A percentile compares a stretch with the other conserved stretches of the same genome.
Conservation (phyloP, 1,140 invertebrate species). For the Scaptomyza graminum region DNA sequence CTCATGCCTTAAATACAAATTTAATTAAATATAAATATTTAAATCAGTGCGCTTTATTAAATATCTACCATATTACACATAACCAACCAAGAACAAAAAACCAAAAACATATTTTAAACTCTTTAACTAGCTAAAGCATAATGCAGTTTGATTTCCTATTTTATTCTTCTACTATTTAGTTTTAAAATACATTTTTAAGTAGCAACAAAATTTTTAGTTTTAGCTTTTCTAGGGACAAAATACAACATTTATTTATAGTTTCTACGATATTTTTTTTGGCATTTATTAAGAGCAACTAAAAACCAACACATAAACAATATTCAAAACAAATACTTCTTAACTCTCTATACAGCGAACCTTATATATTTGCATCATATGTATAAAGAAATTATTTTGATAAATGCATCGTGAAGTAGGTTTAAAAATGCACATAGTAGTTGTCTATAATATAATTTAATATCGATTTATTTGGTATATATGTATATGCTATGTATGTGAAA, state of each 20-base stretch:
- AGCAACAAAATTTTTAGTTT: slow-evolving; percentile 35
- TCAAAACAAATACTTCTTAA: slow-evolving; percentile 32
- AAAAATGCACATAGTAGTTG: slow-evolving; percentile 4
- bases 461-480: not conserved
- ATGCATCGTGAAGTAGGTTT: slow-evolving; percentile 15
- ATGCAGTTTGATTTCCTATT: slow-evolving; percentile 61
- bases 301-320: slow-evolving; percentile 66
- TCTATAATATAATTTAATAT: slow-evolving; percentile 6
- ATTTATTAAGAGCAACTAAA: slow-evolving; percentile 73
- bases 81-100: slow-evolving; percentile 33
- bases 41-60: slow-evolving; percentile 66
- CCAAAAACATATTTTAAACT: slow-evolving; percentile 44
- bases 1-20: slow-evolving; percentile 59
- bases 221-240: slow-evolving; percentile 18
- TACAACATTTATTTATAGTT: slow-evolving; percentile 47
- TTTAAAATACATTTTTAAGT: slow-evolving; percentile 38
- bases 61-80: slow-evolving; percentile 43
- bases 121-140: slow-evolving; percentile 49
- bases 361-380: slow-evolving; percentile 44
- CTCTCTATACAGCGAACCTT: slow-evolving; percentile 48
- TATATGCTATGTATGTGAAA: slow-evolving; percentile 13
- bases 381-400: slow-evolving; percentile 15
- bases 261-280: slow-evolving; percentile 47
- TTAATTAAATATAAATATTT: slow-evolving; percentile 57
- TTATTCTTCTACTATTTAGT: slow-evolving; percentile 67